Evolutionary conservation across 2,797 vertebrate genomes (phyloP), one percentile per base, ranked within the genome.

Genomic region (Betta splendens): DNA sequence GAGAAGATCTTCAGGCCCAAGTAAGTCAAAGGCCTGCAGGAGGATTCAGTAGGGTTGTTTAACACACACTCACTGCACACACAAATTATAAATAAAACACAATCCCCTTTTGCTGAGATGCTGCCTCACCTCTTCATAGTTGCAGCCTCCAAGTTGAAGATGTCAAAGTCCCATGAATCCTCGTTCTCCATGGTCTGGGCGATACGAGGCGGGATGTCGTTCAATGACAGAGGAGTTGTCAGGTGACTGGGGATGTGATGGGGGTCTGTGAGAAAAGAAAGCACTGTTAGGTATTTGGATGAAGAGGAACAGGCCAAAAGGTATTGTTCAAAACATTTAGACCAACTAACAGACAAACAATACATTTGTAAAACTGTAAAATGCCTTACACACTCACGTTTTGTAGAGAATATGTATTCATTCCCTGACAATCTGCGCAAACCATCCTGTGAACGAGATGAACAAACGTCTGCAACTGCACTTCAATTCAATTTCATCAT

Each of bases 1-100:
- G 95, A 93, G 89, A 98, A 99, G 72, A 94, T 93, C 92, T 95
- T 96, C 81, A 99, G 85, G 70, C 96, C 97, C 60, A 99, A 89
- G 85, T 92, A 99, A 82, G 95, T 92, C 87, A 99, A 84, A 84
- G 98, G 96, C 85, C 97, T 98, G 82, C 9, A 25, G 78, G 31
- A 61, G 20, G 59, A 63, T 64, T 33, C 29, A 67, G 33, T 17
- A 54, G 3, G 3, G 10, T 2, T 21, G 13, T 59, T 72, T 59
- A 61, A 61, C 20, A 70, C 15, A 44, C 21, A 13, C 12, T 52
- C 7, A 42, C 13, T 5, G 7, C 5, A 16, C 31, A 17, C 22
- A 20, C 15, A 4, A 15, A 31, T n/a, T n/a, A n/a, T n/a, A n/a
- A 12, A 39, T 17, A 15, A 42, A 20, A 43, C 16, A 26, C 12